Conservation (phyloP, 1,140 invertebrate genomes). For the Drosophila jambulina region DNA sequence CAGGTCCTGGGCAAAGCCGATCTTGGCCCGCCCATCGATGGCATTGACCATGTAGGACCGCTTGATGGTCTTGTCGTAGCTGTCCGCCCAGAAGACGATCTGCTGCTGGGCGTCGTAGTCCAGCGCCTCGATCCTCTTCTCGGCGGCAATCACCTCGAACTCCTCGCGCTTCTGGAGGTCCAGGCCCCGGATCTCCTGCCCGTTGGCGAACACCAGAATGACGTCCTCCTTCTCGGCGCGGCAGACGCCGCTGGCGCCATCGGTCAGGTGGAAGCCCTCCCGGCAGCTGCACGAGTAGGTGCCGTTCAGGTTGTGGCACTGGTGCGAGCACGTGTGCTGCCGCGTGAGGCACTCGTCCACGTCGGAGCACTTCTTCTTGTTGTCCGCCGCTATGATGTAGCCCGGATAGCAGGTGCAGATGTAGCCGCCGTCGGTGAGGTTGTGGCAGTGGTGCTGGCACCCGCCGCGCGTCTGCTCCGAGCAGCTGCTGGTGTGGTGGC, state of each 20-base stretch:
- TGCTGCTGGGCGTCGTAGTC: constrained; percentile 93
- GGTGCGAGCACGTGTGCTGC: constrained; percentile 95
- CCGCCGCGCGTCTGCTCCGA: constrained; percentile 91
- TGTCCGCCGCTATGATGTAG: constrained; percentile 91
- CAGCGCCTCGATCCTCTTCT: constrained; percentile 94
- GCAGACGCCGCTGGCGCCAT: constrained; percentile 93
- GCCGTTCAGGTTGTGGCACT: constrained; percentile 96
- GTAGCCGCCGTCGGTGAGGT: constrained; percentile 93
- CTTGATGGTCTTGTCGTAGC: constrained; percentile 95
- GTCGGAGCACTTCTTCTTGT: constrained; percentile 93
- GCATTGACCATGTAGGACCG: constrained; percentile 95
- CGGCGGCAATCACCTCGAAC: constrained; percentile 91
- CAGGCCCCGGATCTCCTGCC: constrained; percentile 93
- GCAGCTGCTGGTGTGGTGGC: constrained; percentile 92
- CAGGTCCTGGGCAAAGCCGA: constrained; percentile 95
- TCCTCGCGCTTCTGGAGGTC: constrained; percentile 89
- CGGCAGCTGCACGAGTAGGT: constrained; percentile 95
- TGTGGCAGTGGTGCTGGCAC: constrained; percentile 96
- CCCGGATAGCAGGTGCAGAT: constrained; percentile 95
- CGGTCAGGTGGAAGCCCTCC: constrained; percentile 91
- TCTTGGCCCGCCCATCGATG: constrained; percentile 90
- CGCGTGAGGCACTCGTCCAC: constrained; percentile 95
- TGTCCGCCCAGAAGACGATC: constrained; percentile 97
- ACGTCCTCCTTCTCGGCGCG: constrained; percentile 89
- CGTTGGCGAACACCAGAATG: constrained; percentile 90